A percentile compares a stretch with the other conserved stretches of the same genome.
Evolutionary conservation across 2,888 invertebrate species (phyloP).

Genomic region (Seira ritae): DNA sequence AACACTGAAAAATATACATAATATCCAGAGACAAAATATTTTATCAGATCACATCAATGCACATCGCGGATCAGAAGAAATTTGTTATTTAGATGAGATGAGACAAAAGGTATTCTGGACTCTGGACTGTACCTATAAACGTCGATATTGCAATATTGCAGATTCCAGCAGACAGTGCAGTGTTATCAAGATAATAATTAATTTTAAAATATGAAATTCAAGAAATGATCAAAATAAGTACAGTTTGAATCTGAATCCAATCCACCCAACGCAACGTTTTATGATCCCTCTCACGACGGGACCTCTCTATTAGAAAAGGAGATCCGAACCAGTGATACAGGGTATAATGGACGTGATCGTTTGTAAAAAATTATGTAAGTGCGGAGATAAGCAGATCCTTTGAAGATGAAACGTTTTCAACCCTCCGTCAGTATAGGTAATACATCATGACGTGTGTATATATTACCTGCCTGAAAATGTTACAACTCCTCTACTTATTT

Average conservation of each 20-base stretch:
- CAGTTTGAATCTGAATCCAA: no score
- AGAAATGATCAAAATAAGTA: no score
- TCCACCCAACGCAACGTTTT: conserved; percentile 3
- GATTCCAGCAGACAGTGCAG: neutral
- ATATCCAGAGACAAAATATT: neutral
- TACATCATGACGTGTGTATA: conserved; percentile 47
- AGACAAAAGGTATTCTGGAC: neutral
- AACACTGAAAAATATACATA: neutral
- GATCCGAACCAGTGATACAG: conserved; percentile 54
- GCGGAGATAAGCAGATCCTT: conserved; percentile 22
- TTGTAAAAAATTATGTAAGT: conserved; percentile 35
- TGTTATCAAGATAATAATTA: no score
- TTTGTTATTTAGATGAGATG: neutral
- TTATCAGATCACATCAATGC: neutral
- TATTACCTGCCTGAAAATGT: conserved; percentile 4
- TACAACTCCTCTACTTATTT: conserved; percentile 11
- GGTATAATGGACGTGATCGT: conserved; percentile 37
- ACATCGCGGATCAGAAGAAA: conserved; percentile 10
- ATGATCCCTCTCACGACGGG: neutral
- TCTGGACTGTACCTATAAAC: no score
- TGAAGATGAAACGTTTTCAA: neutral
- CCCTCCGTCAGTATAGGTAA: conserved; percentile 22
- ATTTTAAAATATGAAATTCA: no score
- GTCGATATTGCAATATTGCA: no score
- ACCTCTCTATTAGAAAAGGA: conserved; percentile 9